phyloP scores from a whole-genome alignment of 2,113 vertebrate species.

The Pseudolaguvia tuberculata region DNA sequence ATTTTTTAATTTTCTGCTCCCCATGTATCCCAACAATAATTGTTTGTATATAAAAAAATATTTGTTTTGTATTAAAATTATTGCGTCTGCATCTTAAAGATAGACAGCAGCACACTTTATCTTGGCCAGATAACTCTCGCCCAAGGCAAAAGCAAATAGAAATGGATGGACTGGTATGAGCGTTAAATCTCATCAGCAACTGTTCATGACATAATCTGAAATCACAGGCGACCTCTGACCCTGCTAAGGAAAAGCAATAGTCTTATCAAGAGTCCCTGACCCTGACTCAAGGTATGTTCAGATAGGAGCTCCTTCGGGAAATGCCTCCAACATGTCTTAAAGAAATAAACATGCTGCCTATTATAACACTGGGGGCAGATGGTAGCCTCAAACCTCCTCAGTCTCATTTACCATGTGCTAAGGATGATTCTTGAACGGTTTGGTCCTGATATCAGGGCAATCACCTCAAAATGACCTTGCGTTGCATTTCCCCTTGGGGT shows the following conservation, averaged over 20 bases:
- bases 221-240: conserved; percentile 64
- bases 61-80: conserved; percentile 40
- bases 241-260: conserved; percentile 51
- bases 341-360: conserved; percentile 35
- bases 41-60: conserved; percentile 23
- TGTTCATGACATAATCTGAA: conserved; percentile 59
- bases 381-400: conserved; percentile 23
- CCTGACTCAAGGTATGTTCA: conserved; percentile 51
- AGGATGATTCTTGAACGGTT: conserved; percentile 28
- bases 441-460: conserved; percentile 30
- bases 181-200: conserved; percentile 41
- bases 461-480: conserved; percentile 48
- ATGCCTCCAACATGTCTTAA: conserved; percentile 13
- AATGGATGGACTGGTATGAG: conserved; percentile 50
- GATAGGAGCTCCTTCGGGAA: conserved; percentile 48
- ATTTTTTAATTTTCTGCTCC: background rate
- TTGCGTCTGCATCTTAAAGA: conserved; percentile 40
- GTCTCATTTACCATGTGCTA: conserved; percentile 34
- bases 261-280: conserved; percentile 60
- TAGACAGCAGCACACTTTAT: conserved; percentile 61
- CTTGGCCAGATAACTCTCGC: conserved; percentile 46
- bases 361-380: conserved; percentile 31
- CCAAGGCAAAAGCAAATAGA: conserved; percentile 48
- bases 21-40: background rate
- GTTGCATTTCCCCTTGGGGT: conserved; percentile 33